Evolutionary conservation across 2,888 invertebrate species (phyloP).

Genomic region (Drosophila aldrichi): DNA sequence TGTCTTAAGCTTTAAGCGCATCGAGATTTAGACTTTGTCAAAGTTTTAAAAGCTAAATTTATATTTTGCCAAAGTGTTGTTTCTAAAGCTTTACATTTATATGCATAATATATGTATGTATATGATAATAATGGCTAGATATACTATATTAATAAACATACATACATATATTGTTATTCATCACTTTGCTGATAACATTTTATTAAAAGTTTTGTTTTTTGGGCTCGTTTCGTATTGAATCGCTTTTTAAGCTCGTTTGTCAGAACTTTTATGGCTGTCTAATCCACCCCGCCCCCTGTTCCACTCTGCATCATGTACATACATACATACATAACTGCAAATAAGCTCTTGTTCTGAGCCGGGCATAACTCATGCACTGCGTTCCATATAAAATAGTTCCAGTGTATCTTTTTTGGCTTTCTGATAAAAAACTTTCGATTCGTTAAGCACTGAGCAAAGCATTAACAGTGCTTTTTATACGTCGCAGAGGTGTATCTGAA

Average conservation of each 20-base stretch:
- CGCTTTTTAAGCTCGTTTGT: constrained; percentile 32
- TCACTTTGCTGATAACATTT: neutral
- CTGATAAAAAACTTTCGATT: constrained; percentile 74
- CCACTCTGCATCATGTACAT: too few relatives aligned
- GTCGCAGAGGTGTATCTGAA: constrained; percentile 12
- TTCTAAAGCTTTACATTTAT: constrained; percentile 36
- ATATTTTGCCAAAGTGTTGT: constrained; percentile 10
- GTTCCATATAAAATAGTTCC: neutral
- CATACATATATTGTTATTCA: neutral
- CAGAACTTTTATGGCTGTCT: constrained; percentile 34
- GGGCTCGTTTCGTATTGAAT: constrained; percentile 18
- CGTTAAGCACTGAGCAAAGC: constrained; percentile 68
- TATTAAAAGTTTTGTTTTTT: neutral
- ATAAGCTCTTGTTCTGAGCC: constrained; percentile 48
- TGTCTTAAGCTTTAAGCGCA: constrained; percentile 72
- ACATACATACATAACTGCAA: neutral
- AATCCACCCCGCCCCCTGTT: neutral
- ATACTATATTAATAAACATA: neutral
- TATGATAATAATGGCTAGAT: neutral
- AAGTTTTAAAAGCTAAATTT: constrained; percentile 58
- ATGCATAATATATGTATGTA: neutral
- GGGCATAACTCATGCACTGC: constrained; percentile 2
- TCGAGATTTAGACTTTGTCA: constrained; percentile 59
- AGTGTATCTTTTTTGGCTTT: constrained; percentile 48
- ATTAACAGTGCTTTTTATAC: constrained; percentile 64